A percentile compares a stretch with the other conserved stretches of the same genome.
phyloP scores from a whole-genome alignment of 2,888 invertebrate genomes.

The Coronaproctus castanopsis region DNA sequence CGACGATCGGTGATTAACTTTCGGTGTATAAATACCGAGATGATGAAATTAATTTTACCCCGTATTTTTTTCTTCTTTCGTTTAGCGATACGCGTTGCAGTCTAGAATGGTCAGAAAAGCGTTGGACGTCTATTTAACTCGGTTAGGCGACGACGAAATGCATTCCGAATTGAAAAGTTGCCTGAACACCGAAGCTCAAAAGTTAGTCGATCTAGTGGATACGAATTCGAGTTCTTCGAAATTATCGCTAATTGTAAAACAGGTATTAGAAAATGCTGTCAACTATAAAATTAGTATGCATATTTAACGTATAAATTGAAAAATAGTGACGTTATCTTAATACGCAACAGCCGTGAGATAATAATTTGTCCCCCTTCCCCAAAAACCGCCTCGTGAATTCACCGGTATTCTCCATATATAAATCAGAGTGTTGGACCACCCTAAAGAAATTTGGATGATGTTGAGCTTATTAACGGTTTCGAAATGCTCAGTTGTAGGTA shows the following conservation, averaged over 20 bases:
- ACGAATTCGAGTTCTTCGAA: constrained; percentile 16
- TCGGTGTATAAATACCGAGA: too few species aligned
- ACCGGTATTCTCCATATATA: too few species aligned
- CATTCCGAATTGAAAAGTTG: constrained; percentile 18
- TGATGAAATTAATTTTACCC: neutral
- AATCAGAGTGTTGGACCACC: too few species aligned
- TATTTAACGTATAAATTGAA: too few species aligned
- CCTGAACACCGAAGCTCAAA: constrained; percentile 18
- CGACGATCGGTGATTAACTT: too few species aligned
- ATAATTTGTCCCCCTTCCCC: too few species aligned
- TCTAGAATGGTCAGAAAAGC: constrained; percentile 19
- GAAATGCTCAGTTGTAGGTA: too few species aligned
- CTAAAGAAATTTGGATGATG: too few species aligned
- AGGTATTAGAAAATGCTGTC: constrained; percentile 14
- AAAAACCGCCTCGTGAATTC: too few species aligned
- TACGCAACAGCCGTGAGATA: too few species aligned
- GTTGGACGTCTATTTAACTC: constrained; percentile 19
- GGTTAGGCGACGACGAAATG: constrained; percentile 17
- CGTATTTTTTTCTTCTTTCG: constrained; percentile 1
- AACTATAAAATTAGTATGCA: neutral
- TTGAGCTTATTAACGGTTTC: too few species aligned
- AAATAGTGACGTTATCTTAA: too few species aligned
- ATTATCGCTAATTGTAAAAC: constrained; percentile 17
- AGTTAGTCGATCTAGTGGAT: constrained; percentile 20
- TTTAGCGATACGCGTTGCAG: constrained; percentile 19